Evolutionary conservation across 37 sponge, comb jelly and placozoan genomes (phyloP).

Genomic region (Spongilla lacustris): DNA sequence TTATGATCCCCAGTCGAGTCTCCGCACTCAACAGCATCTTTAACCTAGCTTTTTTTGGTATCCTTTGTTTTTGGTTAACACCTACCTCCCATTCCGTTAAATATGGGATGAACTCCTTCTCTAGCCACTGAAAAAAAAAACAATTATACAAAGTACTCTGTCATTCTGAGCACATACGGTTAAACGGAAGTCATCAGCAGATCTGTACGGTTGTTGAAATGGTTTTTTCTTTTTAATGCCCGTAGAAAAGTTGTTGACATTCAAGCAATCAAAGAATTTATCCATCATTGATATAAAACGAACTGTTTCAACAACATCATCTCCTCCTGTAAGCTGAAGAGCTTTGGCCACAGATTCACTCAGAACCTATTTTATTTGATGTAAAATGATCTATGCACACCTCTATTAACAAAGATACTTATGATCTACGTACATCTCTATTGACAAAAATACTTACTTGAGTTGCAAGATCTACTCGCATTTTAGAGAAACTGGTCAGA

Average conservation of each 20-base stretch:
- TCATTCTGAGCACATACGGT: neutral
- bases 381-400: neutral
- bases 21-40: constrained; percentile 23
- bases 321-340: constrained; percentile 11
- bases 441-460: constrained; percentile 15
- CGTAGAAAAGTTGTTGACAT: constrained; percentile 28
- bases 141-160: neutral
- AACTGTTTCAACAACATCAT: constrained; percentile 13
- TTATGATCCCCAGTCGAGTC: constrained; percentile 19
- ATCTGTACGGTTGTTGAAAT: constrained; percentile 14
- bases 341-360: constrained; percentile 42
- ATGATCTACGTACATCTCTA: constrained; percentile 8
- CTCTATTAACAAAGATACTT: constrained; percentile 7
- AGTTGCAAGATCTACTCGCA: constrained; percentile 38
- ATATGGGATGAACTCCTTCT: constrained; percentile 29
- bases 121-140: constrained; percentile 9
- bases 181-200: constrained; percentile 8
- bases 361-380: constrained; percentile 10
- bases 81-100: constrained; percentile 14
- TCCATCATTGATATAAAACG: constrained; percentile 17
- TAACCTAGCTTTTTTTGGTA: neutral
- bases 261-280: constrained; percentile 52
- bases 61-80: neutral
- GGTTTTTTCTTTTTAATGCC: neutral
- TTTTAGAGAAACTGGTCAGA: constrained; percentile 21